Percentiles rank a stretch among this genome's conserved stretches.
These are phyloP conservation scores for Euura saliciscinereae DNA, from an alignment of 1,140 invertebrate species.

Conservation along the genomic window DNA sequence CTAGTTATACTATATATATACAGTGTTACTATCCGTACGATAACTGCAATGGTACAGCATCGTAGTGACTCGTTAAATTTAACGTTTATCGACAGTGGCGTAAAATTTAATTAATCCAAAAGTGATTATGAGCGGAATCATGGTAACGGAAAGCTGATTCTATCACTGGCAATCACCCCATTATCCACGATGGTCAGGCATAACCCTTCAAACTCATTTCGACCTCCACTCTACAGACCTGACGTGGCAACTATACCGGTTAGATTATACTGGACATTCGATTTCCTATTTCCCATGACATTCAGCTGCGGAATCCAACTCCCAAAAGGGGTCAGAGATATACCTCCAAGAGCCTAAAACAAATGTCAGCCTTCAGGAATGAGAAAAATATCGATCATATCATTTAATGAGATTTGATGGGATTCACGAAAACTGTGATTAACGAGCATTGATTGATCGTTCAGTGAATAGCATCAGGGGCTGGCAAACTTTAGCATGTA, in stretches of 20 bases:
- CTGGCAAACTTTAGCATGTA: not conserved
- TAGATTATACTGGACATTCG: conserved; percentile 12
- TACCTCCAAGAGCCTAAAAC: no score
- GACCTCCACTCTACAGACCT: conserved; percentile 54
- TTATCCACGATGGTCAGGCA: conserved; percentile 53
- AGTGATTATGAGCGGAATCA: conserved; percentile 58
- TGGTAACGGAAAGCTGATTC: conserved; percentile 52
- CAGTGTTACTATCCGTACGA: no score
- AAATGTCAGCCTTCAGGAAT: no score
- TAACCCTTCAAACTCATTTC: conserved; percentile 58
- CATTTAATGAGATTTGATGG: no score
- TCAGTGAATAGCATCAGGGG: not conserved
- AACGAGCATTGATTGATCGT: not conserved
- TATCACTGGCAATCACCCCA: conserved; percentile 56
- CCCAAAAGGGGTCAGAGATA: no score
- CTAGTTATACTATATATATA: no score
- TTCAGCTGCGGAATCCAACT: no score
- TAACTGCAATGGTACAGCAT: no score
- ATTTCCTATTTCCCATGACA: not conserved
- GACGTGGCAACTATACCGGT: conserved; percentile 46
- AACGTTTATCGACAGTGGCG: conserved; percentile 55
- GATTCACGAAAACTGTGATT: no score
- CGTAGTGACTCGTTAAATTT: conserved; percentile 51
- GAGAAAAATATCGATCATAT: no score
- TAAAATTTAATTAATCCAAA: conserved; percentile 64